A percentile compares a stretch with the other conserved stretches of the same genome.
Evolutionary conservation across 2,797 vertebrate species (phyloP).

Genomic region (Danio jaintianensis): DNA sequence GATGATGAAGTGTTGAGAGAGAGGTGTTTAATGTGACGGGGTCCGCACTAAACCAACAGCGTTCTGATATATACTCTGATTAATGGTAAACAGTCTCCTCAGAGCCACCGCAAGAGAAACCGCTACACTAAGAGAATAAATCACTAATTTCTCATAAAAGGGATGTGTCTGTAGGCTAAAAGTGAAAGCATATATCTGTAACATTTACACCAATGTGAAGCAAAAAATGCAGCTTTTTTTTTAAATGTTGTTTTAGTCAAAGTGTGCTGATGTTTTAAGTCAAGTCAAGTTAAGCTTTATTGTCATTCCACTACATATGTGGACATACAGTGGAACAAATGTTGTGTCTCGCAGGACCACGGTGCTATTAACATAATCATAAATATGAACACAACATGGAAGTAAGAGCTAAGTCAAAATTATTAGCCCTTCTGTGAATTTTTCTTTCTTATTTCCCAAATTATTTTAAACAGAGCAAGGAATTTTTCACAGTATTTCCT

Average conservation of each 20-base stretch:
- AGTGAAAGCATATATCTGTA: constrained; percentile 8
- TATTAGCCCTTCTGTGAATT: too few relatives aligned
- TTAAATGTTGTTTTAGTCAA: constrained; percentile 8
- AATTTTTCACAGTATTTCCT: too few relatives aligned
- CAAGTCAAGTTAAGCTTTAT: too few relatives aligned
- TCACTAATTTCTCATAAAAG: constrained; percentile 28
- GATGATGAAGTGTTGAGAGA: constrained; percentile 3
- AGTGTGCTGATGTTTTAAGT: too few relatives aligned
- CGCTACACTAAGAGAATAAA: constrained; percentile 6
- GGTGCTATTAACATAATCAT: too few relatives aligned
- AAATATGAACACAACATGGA: too few relatives aligned
- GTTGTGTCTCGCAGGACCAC: too few relatives aligned
- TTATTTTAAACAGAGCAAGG: too few relatives aligned
- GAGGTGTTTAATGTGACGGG: neutral
- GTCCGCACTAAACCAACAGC: neutral
- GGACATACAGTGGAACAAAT: too few relatives aligned
- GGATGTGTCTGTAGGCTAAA: constrained; percentile 19
- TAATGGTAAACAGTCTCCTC: constrained; percentile 32
- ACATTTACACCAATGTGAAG: neutral
- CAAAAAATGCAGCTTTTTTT: neutral
- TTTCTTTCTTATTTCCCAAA: too few relatives aligned
- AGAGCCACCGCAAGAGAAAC: neutral
- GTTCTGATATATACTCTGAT: constrained; percentile 15
- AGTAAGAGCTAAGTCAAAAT: too few relatives aligned
- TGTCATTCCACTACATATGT: too few relatives aligned